These are phyloP conservation scores for Trialeurodes vaporariorum DNA, from an alignment of 1,140 invertebrate species.

Conservation along the genomic window DNA sequence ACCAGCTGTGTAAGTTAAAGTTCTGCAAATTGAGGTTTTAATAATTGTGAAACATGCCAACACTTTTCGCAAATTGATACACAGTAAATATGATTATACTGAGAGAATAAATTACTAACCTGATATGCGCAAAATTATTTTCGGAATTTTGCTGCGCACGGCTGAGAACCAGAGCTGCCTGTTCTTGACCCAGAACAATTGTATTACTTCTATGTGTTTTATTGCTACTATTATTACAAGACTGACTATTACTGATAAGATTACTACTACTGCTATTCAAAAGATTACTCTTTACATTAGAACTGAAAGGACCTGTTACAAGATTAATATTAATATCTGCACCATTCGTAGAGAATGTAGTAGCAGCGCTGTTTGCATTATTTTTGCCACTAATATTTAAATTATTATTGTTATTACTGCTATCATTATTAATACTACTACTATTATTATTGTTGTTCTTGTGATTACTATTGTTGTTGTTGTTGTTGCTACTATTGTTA, in stretches of 20 bases:
- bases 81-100: no score
- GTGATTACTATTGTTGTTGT: conserved; percentile 17
- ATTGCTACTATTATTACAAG: neutral
- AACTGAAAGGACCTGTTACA: neutral
- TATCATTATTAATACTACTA: conserved; percentile 24
- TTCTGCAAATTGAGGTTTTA: no score
- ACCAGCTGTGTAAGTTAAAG: no score
- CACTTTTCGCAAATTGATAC: no score
- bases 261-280: neutral
- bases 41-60: no score
- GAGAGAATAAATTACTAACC: neutral
- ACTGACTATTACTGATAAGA: neutral
- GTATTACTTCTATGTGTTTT: conserved; percentile 15
- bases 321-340: neutral
- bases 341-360: conserved; percentile 14
- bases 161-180: conserved; percentile 32
- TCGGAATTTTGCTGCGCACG: conserved; percentile 28
- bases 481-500: conserved; percentile 32
- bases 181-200: conserved; percentile 24
- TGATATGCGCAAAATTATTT: conserved; percentile 5
- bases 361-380: conserved; percentile 30
- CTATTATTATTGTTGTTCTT: conserved; percentile 17
- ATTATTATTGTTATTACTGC: conserved; percentile 20
- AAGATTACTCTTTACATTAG: neutral
- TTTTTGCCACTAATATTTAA: conserved; percentile 27